phyloP scores from a whole-genome alignment of 2,113 vertebrate species.

The Haemorhous mexicanus region DNA sequence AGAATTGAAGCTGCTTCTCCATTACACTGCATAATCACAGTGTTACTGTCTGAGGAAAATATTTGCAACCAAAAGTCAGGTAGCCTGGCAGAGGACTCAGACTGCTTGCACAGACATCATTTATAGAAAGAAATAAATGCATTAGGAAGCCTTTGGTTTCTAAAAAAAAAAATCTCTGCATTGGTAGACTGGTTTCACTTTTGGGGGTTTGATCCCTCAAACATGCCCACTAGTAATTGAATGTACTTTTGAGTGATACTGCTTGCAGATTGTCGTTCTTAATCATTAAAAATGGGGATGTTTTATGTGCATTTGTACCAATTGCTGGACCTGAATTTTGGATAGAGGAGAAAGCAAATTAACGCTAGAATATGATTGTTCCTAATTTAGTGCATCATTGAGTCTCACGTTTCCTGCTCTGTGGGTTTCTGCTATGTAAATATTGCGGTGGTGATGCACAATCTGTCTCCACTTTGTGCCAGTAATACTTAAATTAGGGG shows the following conservation, averaged over 20 bases:
- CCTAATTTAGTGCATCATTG: constrained; percentile 99
- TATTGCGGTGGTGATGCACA: constrained; percentile 88
- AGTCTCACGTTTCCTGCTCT: constrained; percentile 92
- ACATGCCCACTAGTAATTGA: background rate
- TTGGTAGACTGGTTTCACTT: constrained; percentile 29
- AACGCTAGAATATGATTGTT: constrained; percentile 92
- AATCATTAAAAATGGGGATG: constrained; percentile 67
- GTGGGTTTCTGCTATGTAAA: constrained; percentile 94
- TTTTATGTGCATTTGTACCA: constrained; percentile 67
- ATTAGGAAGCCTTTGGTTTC: constrained; percentile 34
- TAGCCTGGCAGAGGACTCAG: constrained; percentile 36
- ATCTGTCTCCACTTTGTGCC: constrained; percentile 95
- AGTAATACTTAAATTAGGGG: constrained; percentile 94
- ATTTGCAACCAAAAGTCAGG: constrained; percentile 51
- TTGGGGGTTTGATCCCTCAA: background rate
- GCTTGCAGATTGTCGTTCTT: constrained; percentile 6
- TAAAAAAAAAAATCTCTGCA: background rate
- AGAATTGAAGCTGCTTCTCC: constrained; percentile 22
- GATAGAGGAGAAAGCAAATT: constrained; percentile 84
- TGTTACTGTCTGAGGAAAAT: constrained; percentile 28
- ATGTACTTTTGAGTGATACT: background rate
- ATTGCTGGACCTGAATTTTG: constrained; percentile 78
- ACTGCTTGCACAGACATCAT: constrained; percentile 29
- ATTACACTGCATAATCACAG: background rate
- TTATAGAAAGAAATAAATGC: constrained; percentile 45